Percentiles rank a stretch among this genome's conserved stretches.
These are phyloP conservation scores for Salvator merianae DNA, from an alignment of 2,113 vertebrate species.

Conservation along the genomic window DNA sequence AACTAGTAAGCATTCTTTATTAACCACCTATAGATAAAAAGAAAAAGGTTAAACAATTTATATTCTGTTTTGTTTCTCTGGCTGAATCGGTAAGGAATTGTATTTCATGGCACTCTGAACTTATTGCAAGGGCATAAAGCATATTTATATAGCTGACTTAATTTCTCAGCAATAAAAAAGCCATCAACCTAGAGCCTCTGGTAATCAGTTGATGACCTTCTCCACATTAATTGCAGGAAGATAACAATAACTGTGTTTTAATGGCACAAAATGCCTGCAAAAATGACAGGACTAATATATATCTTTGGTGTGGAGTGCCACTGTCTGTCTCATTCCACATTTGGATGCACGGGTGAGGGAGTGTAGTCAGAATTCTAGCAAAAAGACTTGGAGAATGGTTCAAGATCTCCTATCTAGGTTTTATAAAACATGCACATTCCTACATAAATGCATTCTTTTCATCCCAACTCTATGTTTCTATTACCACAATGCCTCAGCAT, in stretches of 20 bases:
- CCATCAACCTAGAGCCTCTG: constrained; percentile 43
- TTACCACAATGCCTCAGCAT: not conserved
- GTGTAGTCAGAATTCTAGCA: not conserved
- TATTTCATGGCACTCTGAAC: constrained; percentile 64
- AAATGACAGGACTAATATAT: not conserved
- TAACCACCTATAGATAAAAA: constrained; percentile 34
- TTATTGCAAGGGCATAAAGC: constrained; percentile 57
- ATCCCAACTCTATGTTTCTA: not conserved
- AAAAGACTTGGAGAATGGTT: not conserved
- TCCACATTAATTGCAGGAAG: constrained; percentile 43
- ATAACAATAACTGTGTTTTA: constrained; percentile 20
- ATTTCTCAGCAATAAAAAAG: constrained; percentile 56
- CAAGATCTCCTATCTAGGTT: not conserved
- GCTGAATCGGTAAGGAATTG: constrained; percentile 42
- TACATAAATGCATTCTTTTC: not conserved
- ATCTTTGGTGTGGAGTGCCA: not conserved
- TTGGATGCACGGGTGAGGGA: not conserved
- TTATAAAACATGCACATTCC: too few relatives aligned
- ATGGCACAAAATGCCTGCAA: constrained; percentile 26
- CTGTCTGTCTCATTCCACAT: not conserved
- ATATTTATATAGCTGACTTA: constrained; percentile 68
- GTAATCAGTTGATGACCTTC: constrained; percentile 58
- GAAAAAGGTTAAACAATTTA: constrained; percentile 57
- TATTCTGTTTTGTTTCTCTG: constrained; percentile 46
- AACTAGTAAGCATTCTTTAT: constrained; percentile 50